Evolutionary conservation across 2,797 vertebrate genomes (phyloP), one percentile per base, ranked within the genome.

Genomic region (Enteromius paludinosus): DNA sequence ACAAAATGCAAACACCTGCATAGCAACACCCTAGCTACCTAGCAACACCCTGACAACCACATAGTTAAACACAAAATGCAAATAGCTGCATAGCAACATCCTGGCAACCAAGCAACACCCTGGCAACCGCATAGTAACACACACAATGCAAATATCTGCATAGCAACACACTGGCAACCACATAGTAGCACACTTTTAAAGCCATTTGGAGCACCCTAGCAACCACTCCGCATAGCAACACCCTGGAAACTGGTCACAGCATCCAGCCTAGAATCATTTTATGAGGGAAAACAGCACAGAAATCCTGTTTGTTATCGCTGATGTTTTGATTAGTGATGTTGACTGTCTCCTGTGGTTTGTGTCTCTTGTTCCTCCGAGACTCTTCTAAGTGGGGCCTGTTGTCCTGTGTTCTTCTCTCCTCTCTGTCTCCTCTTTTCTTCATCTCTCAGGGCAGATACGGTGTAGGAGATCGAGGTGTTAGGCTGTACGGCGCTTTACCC

Each of bases 401-500:
- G 74, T 20, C 74, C 41, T 76, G 15, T 90, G 81, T 81, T 90
- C 89, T 84, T 91, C 83, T 92, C 84, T 89, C 82, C 78, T 76
- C 77, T 47, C 71, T 73, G 47, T 80, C 76, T 64, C 89, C 70
- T 85, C 85, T 91, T 62, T 89, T 93, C 61, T 87, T 82, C 92
- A 71, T 83, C 86, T 87, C 86, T 92, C 93, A 95, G 94, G 94
- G 85, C 92, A 95, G 94, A 95, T 94, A 94, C 94, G 82, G 84
- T 86, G 90, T 92, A 87, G 89, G 93, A 91, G 94, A 95, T 87
- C 90, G 94, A 90, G 92, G 93, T 75, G 94, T 95, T 88, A 93
- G 94, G 73, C 94, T 95, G 86, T 95, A 95, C 94, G 94, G 93
- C 90, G 91, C 93, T 85, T 90, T 95, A 92, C 93, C 93, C 89